These are phyloP conservation scores for Cataglyphis hispanica DNA, from an alignment of 1,140 invertebrate genomes.

Conservation along the genomic window DNA sequence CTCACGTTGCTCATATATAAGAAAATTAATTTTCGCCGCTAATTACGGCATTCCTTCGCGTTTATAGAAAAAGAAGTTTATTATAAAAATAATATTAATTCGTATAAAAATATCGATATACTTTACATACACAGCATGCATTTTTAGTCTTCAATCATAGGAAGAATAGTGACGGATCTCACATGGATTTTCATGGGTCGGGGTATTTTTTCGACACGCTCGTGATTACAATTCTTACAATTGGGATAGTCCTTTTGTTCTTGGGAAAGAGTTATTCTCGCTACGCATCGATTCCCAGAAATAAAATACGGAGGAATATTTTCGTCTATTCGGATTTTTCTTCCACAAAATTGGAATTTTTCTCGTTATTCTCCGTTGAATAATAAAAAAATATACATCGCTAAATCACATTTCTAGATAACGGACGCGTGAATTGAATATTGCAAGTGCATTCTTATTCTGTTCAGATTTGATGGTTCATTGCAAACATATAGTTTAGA, in stretches of 20 bases:
- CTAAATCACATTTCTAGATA: constrained; percentile 16
- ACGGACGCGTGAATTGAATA: neutral
- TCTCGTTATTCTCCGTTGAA: neutral
- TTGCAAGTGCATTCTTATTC: neutral
- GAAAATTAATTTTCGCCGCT: constrained; percentile 23
- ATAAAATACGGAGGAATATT: constrained; percentile 29
- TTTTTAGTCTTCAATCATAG: constrained; percentile 10
- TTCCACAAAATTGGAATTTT: constrained; percentile 12
- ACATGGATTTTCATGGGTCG: neutral
- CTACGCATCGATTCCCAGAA: constrained; percentile 42
- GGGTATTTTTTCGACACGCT: constrained; percentile 12
- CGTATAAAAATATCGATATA: neutral
- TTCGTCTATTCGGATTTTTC: constrained; percentile 1
- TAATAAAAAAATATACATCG: constrained; percentile 6
- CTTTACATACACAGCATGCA: neutral
- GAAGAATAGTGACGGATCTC: neutral
- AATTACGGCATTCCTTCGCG: neutral
- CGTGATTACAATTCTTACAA: constrained; percentile 61
- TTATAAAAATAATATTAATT: constrained; percentile 1
- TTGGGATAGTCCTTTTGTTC: constrained; percentile 58
- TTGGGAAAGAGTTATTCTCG: constrained; percentile 40
- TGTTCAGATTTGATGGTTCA: too few relatives aligned
- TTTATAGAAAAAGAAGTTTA: neutral
- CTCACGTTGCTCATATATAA: neutral
- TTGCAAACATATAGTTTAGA: constrained; percentile 1